A percentile compares a stretch with the other conserved stretches of the same genome.
Conservation (phyloP, 2,113 vertebrate species). For the Penelope pileata region DNA sequence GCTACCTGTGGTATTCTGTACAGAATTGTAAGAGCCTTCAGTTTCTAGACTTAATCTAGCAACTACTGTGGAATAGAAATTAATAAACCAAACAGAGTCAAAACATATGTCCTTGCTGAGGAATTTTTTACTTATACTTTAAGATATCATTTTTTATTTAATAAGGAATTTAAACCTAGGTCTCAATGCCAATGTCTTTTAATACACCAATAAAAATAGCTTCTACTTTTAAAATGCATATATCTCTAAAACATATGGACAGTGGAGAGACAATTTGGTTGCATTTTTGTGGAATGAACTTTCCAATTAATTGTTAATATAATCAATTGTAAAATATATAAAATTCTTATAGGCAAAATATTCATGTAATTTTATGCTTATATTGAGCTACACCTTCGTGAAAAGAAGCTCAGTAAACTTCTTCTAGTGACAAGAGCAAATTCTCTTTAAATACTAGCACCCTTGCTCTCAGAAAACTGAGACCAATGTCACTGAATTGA, state of each 20-base stretch:
- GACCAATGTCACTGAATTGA: not conserved
- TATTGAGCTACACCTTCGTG: not conserved
- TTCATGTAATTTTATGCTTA: not conserved
- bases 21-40: not conserved
- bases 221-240: not conserved
- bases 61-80: not conserved
- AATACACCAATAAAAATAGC: not conserved
- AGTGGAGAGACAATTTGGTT: not conserved
- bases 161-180: not conserved
- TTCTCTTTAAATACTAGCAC: not conserved
- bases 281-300: not conserved
- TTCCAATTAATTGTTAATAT: not conserved
- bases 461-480: not conserved
- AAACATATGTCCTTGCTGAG: not conserved
- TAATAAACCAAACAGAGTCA: not conserved
- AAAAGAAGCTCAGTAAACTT: not conserved
- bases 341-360: not conserved
- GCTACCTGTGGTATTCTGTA: not conserved
- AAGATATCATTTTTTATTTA: not conserved
- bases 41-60: not conserved
- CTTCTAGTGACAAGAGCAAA: not conserved
- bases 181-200: not conserved
- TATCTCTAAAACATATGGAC: not conserved
- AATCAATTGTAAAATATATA: not conserved
- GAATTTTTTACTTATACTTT: not conserved